Conservation (phyloP, 2,888 invertebrate species). For the Eristalinus aeneus region DNA sequence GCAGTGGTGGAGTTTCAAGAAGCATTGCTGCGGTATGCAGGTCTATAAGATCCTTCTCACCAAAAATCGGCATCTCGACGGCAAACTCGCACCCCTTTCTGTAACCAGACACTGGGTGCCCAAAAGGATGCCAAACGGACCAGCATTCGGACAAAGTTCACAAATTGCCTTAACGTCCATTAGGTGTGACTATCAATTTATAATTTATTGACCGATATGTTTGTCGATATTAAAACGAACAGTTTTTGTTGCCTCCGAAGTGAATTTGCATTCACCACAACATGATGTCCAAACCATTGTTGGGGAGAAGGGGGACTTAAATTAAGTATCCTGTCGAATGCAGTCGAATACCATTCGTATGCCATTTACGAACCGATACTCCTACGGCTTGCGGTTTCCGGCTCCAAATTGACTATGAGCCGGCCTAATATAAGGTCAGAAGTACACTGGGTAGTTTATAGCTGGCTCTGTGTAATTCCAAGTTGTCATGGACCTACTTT, state of each 20-base stretch:
- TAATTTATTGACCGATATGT: conserved; percentile 58
- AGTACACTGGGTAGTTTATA: conserved; percentile 36
- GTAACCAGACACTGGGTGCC: neutral
- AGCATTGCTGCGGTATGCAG: too few relatives aligned
- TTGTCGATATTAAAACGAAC: conserved; percentile 67
- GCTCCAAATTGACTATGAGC: neutral
- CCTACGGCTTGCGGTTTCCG: neutral
- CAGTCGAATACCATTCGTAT: conserved; percentile 22
- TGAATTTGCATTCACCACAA: conserved; percentile 62
- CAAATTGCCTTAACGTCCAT: conserved; percentile 50
- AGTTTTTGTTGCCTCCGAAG: conserved; percentile 51
- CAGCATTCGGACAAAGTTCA: neutral
- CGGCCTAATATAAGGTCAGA: conserved; percentile 19
- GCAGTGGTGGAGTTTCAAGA: too few relatives aligned
- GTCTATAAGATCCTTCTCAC: too few relatives aligned
- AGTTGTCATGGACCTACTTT: conserved; percentile 30
- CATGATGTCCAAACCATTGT: conserved; percentile 21
- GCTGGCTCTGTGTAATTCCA: conserved; percentile 20
- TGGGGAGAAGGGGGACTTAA: conserved; percentile 16
- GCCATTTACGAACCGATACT: neutral
- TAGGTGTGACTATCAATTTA: conserved; percentile 61
- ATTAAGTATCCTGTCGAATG: conserved; percentile 37
- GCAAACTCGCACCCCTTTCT: neutral
- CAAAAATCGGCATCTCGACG: neutral
- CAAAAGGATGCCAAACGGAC: neutral